phyloP scores from a whole-genome alignment of 64 coral and sea anemone species.

The Catalaphyllia jardinei region DNA sequence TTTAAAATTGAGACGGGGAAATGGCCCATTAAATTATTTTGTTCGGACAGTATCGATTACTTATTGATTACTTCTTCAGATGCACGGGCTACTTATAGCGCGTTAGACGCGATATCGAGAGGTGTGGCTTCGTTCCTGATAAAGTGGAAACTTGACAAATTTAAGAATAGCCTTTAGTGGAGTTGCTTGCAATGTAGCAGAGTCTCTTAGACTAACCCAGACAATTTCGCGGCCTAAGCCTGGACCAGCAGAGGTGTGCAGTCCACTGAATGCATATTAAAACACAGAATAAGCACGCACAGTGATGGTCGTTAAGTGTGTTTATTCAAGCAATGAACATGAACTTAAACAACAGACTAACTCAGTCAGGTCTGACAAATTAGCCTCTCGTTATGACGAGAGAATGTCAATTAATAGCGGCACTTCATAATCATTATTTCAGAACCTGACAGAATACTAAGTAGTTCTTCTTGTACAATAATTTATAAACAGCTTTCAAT shows the following conservation, averaged over 20 bases:
- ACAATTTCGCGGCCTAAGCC: background rate
- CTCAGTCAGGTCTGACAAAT: constrained; percentile 26
- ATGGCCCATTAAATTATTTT: too few species aligned
- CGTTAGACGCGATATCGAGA: too few species aligned
- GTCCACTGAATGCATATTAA: background rate
- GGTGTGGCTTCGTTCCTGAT: too few species aligned
- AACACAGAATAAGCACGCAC: background rate
- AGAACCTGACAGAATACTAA: constrained; percentile 27
- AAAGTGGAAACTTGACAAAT: too few species aligned
- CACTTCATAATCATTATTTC: background rate
- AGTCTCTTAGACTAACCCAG: too few species aligned
- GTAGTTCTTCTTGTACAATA: constrained; percentile 9
- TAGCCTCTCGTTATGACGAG: constrained; percentile 13
- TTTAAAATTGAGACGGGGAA: too few species aligned
- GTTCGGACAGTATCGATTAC: too few species aligned
- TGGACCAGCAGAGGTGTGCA: background rate
- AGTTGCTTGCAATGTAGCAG: too few species aligned
- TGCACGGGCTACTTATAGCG: too few species aligned
- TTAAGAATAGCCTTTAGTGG: too few species aligned
- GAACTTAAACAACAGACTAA: constrained; percentile 18
- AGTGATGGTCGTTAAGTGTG: constrained; percentile 4
- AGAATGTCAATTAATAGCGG: constrained; percentile 14
- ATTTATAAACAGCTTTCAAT: background rate
- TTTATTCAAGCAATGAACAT: constrained; percentile 25
- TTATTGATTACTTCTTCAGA: too few species aligned